Evolutionary conservation across 2,797 vertebrate species (phyloP).

Genomic region (Apogon talboti): DNA sequence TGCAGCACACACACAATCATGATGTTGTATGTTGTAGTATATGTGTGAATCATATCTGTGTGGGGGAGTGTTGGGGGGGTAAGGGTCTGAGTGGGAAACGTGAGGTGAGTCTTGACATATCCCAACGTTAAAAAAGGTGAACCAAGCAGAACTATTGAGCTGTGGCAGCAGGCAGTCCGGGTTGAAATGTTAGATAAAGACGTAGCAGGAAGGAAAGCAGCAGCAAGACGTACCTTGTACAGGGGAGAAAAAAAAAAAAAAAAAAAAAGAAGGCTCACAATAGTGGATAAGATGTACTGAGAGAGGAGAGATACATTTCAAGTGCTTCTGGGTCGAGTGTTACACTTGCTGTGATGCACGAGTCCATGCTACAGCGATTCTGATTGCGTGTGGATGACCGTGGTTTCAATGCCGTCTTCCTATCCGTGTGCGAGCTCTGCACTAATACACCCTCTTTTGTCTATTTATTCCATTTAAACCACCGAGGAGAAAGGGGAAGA

Average conservation of each 20-base stretch:
- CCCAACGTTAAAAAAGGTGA: conserved; percentile 69
- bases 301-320: conserved; percentile 54
- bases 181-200: conserved; percentile 75
- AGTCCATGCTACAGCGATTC: neutral
- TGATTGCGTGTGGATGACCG: conserved; percentile 18
- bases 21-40: neutral
- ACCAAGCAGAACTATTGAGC: conserved; percentile 77
- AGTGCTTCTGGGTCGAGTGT: conserved; percentile 49
- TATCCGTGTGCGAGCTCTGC: conserved; percentile 32
- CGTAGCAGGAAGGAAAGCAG: conserved; percentile 61
- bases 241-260: conserved; percentile 28
- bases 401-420: conserved; percentile 25
- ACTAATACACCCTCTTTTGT: conserved; percentile 41
- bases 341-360: conserved; percentile 10
- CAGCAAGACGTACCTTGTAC: conserved; percentile 43
- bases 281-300: conserved; percentile 43
- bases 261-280: conserved; percentile 40
- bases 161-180: conserved; percentile 59
- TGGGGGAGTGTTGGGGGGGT: conserved; percentile 21
- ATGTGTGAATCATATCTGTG: conserved; percentile 25
- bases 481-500: conserved; percentile 44
- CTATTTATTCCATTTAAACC: conserved; percentile 62
- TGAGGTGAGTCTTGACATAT: conserved; percentile 55
- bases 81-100: neutral
- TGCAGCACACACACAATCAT: neutral